Conservation (phyloP, 2,797 vertebrate genomes). For the Chelmon rostratus region DNA sequence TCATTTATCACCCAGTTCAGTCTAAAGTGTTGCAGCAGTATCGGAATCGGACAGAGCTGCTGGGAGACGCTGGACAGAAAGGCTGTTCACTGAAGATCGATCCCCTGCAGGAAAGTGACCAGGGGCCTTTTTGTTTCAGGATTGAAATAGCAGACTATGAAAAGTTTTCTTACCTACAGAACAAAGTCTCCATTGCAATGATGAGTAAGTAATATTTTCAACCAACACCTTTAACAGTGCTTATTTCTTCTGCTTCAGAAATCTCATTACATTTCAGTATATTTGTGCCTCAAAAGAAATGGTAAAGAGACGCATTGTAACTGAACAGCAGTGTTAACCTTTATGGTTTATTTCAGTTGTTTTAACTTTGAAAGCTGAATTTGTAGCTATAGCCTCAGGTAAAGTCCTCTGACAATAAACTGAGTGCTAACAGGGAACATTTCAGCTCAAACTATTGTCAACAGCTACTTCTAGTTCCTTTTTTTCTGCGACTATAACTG, state of each 20-base stretch:
- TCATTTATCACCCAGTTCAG: slow-evolving; percentile 59
- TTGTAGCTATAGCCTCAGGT: not conserved
- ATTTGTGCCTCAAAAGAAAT: not conserved
- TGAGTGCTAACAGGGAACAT: not conserved
- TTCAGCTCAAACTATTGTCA: not conserved
- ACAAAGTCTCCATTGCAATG: slow-evolving; percentile 60
- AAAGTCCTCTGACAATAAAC: not conserved
- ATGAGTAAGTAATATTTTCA: slow-evolving; percentile 69
- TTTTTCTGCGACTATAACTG: not conserved
- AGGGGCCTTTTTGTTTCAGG: slow-evolving; percentile 74
- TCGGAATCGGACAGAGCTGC: slow-evolving; percentile 56
- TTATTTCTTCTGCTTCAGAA: not conserved
- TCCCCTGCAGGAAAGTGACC: slow-evolving; percentile 61
- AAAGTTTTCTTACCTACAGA: slow-evolving; percentile 32
- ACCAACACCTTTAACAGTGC: not conserved
- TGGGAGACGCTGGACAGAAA: slow-evolving; percentile 69
- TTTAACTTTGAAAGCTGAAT: not conserved
- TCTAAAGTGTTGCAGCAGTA: slow-evolving; percentile 44
- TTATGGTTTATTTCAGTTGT: not conserved
- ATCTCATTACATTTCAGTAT: not conserved
- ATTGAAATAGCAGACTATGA: slow-evolving; percentile 70
- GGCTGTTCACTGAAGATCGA: slow-evolving; percentile 82
- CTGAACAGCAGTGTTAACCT: not conserved
- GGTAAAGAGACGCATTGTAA: not conserved
- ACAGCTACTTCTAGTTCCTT: not conserved